Evolutionary conservation across 2,888 invertebrate species (phyloP).

Genomic region (Bombylius discolor): DNA sequence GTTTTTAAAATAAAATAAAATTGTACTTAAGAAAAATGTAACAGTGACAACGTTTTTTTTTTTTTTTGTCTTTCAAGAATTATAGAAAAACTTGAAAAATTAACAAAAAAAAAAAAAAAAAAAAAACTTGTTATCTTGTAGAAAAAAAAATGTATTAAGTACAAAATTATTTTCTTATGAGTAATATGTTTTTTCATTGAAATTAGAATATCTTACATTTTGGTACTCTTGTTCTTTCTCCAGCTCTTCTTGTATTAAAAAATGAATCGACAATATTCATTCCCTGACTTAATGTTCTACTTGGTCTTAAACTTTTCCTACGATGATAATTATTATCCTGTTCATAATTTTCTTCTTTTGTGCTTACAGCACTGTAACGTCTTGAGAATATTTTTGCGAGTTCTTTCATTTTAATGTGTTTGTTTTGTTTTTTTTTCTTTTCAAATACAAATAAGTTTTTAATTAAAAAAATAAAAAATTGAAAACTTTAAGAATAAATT

Average conservation of each 20-base stretch:
- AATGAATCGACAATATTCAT: conserved; percentile 38
- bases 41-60: too few species aligned
- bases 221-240: conserved; percentile 32
- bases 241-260: conserved; percentile 33
- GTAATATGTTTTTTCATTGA: background rate
- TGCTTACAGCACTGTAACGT: conserved; percentile 44
- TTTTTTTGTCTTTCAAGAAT: too few species aligned
- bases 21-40: too few species aligned
- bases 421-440: background rate
- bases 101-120: too few species aligned
- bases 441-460: background rate
- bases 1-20: too few species aligned
- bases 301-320: conserved; percentile 33
- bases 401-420: conserved; percentile 45
- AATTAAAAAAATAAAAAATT: background rate
- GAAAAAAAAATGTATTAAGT: too few species aligned
- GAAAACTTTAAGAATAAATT: background rate
- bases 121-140: too few species aligned
- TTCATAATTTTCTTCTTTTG: conserved; percentile 23
- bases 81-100: too few species aligned
- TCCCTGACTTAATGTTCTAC: conserved; percentile 30
- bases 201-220: conserved; percentile 36
- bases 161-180: too few species aligned
- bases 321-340: conserved; percentile 15
- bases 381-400: conserved; percentile 45